phyloP scores from a whole-genome alignment of 2,113 vertebrate genomes.

The Cromileptes altivelis region DNA sequence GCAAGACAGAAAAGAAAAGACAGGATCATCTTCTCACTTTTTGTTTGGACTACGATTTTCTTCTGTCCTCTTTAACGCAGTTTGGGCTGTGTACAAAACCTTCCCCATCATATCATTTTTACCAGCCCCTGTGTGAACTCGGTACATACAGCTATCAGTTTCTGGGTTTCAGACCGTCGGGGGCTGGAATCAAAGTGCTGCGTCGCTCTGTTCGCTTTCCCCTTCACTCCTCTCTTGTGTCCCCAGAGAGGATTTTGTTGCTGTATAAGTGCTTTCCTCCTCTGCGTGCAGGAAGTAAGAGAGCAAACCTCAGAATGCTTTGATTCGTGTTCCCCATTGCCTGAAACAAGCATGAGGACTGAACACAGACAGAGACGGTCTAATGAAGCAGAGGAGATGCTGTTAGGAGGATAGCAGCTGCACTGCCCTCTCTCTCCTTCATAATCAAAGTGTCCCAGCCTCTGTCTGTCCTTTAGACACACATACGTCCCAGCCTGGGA shows the following conservation, averaged over 20 bases:
- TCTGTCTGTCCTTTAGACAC: conserved; percentile 32
- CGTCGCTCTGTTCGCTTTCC: conserved; percentile 48
- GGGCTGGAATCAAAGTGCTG: conserved; percentile 68
- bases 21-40: conserved; percentile 16
- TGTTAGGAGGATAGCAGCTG: conserved; percentile 37
- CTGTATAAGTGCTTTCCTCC: conserved; percentile 72
- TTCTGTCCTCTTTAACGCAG: conserved; percentile 4
- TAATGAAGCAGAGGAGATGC: conserved; percentile 56
- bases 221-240: conserved; percentile 48
- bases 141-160: conserved; percentile 58
- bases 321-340: conserved; percentile 65
- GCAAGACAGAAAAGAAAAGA: conserved; percentile 21
- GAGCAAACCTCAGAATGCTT: conserved; percentile 65
- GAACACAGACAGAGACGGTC: conserved; percentile 27
- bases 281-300: conserved; percentile 59
- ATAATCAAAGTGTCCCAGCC: conserved; percentile 46
- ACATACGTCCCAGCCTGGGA: conserved; percentile 21
- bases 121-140: conserved; percentile 36
- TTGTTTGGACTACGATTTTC: background rate
- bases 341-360: conserved; percentile 60
- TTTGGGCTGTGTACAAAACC: conserved; percentile 11
- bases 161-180: conserved; percentile 52
- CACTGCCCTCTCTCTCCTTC: conserved; percentile 18
- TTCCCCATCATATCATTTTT: conserved; percentile 40
- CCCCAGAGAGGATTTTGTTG: conserved; percentile 79